Conservation (phyloP, 2,888 invertebrate genomes). For the Eristalinus sepulchralis region DNA sequence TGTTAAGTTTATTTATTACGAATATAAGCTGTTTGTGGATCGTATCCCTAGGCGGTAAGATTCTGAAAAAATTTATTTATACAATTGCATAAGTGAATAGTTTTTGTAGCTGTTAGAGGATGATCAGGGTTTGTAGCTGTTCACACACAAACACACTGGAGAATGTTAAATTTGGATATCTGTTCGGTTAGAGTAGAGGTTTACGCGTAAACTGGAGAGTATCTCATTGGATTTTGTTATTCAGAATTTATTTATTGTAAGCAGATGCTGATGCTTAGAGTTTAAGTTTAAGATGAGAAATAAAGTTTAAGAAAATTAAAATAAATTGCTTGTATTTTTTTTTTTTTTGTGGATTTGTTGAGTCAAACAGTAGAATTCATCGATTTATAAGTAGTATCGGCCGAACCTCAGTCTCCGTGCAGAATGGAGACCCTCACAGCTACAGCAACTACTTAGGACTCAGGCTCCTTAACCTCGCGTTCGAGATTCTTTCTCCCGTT, state of each 20-base stretch:
- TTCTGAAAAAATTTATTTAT: background rate
- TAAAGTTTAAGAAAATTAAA: constrained; percentile 46
- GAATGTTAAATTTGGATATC: background rate
- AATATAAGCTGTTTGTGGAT: background rate
- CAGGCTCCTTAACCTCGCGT: too few species aligned
- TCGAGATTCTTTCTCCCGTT: too few species aligned
- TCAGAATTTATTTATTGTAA: constrained; percentile 36
- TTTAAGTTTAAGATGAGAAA: constrained; percentile 47
- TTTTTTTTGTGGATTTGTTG: too few species aligned
- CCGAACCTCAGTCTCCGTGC: too few species aligned
- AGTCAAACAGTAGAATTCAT: too few species aligned
- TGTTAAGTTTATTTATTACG: constrained; percentile 42
- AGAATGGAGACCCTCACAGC: too few species aligned
- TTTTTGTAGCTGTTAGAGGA: background rate
- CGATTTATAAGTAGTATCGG: too few species aligned
- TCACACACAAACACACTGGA: background rate
- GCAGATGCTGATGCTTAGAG: background rate
- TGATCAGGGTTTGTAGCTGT: background rate
- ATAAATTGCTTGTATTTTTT: constrained; percentile 18
- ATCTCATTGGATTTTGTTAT: constrained; percentile 45
- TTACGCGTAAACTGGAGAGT: constrained; percentile 16
- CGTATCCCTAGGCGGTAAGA: background rate
- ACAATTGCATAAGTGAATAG: background rate
- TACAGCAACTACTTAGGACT: too few species aligned
- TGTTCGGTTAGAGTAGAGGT: background rate